Conservation (phyloP, 2,888 invertebrate species). For the Gnatocerus cornutus region DNA sequence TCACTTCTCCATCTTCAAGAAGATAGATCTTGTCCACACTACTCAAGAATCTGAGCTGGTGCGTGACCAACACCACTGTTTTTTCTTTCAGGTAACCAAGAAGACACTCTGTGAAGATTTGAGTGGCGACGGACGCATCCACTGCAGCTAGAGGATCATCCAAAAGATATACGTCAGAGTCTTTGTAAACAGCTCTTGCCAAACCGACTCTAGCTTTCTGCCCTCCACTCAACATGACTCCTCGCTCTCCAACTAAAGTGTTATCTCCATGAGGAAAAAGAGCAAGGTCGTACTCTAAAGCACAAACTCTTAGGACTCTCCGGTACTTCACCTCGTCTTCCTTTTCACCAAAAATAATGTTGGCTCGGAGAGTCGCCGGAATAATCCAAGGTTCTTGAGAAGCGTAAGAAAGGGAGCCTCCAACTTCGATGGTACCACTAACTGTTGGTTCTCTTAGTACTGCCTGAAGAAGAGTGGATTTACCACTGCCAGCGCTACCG, state of each 20-base stretch:
- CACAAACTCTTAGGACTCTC: constrained; percentile 4
- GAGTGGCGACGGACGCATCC: constrained; percentile 2
- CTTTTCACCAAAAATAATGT: constrained; percentile 64
- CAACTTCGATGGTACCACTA: constrained; percentile 76
- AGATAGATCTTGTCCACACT: not conserved
- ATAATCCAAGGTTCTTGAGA: constrained; percentile 89
- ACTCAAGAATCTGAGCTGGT: constrained; percentile 10
- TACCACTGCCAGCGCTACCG: constrained; percentile 81
- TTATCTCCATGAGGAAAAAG: constrained; percentile 22
- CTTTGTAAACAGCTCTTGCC: constrained; percentile 22
- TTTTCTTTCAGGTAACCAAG: not conserved
- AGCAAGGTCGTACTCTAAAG: constrained; percentile 5
- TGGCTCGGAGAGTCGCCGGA: constrained; percentile 81
- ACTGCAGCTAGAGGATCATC: constrained; percentile 31
- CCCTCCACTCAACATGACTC: constrained; percentile 26
- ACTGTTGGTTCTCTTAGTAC: constrained; percentile 82
- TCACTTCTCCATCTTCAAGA: not conserved
- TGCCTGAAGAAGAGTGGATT: constrained; percentile 80
- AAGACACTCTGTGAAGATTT: constrained; percentile 13
- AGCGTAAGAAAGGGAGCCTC: constrained; percentile 81
- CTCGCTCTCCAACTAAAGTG: constrained; percentile 26
- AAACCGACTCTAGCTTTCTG: constrained; percentile 24
- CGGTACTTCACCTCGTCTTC: not conserved
- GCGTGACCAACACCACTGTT: constrained; percentile 14
- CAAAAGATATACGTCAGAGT: constrained; percentile 19